Evolutionary conservation across 2,797 vertebrate species (phyloP).

Genomic region (Hypotaenidia philippensis): DNA sequence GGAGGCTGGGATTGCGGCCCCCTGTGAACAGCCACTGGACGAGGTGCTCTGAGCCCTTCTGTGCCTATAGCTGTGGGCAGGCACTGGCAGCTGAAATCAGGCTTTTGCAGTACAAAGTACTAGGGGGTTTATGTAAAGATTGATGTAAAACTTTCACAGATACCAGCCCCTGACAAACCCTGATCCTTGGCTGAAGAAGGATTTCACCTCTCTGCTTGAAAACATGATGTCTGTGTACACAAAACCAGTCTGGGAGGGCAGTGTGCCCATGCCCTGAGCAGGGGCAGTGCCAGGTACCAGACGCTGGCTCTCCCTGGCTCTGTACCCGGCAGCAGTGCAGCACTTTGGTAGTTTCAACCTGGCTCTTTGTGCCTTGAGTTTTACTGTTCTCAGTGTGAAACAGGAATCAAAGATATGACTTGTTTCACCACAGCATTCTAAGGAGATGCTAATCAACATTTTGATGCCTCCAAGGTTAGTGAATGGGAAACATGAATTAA

Average conservation of each 20-base stretch:
- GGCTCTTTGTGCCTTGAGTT: background rate
- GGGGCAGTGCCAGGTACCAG: background rate
- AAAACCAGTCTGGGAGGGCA: background rate
- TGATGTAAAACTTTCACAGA: background rate
- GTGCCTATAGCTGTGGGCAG: background rate
- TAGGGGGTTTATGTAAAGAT: background rate
- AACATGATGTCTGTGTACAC: rapidly evolving
- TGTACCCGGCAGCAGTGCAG: background rate
- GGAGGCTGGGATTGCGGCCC: background rate
- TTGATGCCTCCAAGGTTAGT: background rate
- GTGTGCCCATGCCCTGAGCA: rapidly evolving
- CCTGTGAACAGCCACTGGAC: background rate
- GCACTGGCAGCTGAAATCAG: background rate
- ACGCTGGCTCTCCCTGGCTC: background rate
- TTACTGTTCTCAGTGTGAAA: background rate
- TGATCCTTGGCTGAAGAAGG: background rate
- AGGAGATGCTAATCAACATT: constrained; percentile 6
- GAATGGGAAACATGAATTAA: constrained; percentile 19
- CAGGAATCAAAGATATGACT: background rate
- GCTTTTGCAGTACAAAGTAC: background rate
- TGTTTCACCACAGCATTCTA: background rate
- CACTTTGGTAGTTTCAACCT: background rate
- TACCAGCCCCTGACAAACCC: background rate
- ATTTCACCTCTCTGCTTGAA: background rate
- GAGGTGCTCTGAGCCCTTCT: background rate